Conservation (phyloP, 2,113 vertebrate genomes). For the Siniperca knerii region DNA sequence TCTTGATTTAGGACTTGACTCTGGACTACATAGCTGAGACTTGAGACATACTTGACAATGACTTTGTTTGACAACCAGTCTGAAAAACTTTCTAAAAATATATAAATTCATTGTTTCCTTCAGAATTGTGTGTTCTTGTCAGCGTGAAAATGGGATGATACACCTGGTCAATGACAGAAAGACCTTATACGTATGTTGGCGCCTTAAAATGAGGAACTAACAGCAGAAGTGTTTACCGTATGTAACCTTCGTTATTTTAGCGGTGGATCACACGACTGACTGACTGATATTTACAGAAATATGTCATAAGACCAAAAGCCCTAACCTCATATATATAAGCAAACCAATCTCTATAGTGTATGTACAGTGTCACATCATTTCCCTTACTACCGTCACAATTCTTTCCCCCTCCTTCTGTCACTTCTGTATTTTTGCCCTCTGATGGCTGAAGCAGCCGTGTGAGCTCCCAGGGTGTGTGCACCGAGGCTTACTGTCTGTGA, state of each 20-base stretch:
- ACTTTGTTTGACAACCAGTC: background rate
- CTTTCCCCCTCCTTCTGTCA: background rate
- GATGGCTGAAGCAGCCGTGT: background rate
- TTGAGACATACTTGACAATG: background rate
- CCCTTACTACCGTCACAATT: background rate
- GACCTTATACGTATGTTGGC: background rate
- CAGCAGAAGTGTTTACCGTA: too few relatives aligned
- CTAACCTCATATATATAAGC: too few relatives aligned
- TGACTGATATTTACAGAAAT: too few relatives aligned
- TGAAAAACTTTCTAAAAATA: background rate
- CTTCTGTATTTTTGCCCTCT: background rate
- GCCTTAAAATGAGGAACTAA: background rate
- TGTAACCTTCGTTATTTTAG: too few relatives aligned
- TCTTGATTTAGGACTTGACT: background rate
- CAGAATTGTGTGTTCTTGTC: background rate
- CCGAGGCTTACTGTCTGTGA: conserved; percentile 10
- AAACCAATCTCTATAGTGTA: background rate
- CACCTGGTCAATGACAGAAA: too few relatives aligned
- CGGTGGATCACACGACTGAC: too few relatives aligned
- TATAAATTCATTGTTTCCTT: background rate
- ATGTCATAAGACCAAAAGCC: too few relatives aligned
- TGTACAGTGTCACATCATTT: background rate
- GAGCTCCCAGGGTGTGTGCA: background rate
- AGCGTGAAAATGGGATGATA: background rate
- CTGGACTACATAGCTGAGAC: background rate